Evolutionary conservation across 1,140 invertebrate species (phyloP).

Genomic region (Paraescarpia echinospica): DNA sequence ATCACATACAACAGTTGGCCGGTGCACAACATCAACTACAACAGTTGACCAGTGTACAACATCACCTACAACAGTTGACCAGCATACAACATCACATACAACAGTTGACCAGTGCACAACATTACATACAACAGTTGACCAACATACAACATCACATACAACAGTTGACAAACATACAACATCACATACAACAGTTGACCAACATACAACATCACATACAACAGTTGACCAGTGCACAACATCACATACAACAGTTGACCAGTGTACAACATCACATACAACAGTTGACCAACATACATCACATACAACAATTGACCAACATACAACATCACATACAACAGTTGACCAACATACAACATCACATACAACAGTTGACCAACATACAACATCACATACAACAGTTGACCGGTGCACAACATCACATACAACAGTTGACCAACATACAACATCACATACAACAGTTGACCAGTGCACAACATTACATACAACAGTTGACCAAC

Average conservation of each 20-base stretch:
- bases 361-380: background rate
- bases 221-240: background rate
- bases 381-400: background rate
- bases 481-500: too few species aligned
- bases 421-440: background rate
- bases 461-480: background rate
- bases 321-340: background rate
- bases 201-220: background rate
- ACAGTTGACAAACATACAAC: background rate
- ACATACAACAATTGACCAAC: background rate
- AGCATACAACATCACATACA: background rate
- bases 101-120: background rate
- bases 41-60: background rate
- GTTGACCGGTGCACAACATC: background rate
- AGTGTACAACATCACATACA: background rate
- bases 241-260: background rate
- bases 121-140: background rate
- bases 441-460: background rate
- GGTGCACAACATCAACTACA: background rate
- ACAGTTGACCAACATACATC: background rate
- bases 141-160: background rate
- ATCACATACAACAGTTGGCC: background rate
- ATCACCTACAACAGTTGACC: background rate
- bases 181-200: background rate
- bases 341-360: background rate